phyloP scores from a whole-genome alignment of 1,140 invertebrate species.

The Druon quercuslanigerum region DNA sequence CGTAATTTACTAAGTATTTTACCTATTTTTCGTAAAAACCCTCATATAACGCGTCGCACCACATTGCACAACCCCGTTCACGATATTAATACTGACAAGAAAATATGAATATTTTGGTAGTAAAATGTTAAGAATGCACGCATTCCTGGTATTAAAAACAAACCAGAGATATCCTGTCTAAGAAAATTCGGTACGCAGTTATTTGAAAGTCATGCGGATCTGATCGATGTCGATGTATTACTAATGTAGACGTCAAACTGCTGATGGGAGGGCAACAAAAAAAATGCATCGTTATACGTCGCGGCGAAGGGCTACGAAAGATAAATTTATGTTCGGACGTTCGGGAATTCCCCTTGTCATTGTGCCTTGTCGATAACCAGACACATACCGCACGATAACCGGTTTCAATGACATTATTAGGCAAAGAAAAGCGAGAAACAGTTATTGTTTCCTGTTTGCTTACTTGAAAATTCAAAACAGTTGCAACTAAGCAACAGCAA shows the following conservation, averaged over 20 bases:
- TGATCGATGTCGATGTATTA: conserved; percentile 20
- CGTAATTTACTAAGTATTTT: too few relatives aligned
- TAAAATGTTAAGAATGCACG: too few relatives aligned
- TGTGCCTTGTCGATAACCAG: conserved; percentile 1
- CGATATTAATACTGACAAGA: too few relatives aligned
- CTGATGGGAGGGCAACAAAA: not conserved
- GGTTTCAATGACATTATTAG: too few relatives aligned
- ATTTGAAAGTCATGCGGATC: conserved; percentile 23
- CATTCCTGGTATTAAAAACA: not conserved
- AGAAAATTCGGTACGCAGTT: not conserved
- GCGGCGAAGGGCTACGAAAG: conserved; percentile 18
- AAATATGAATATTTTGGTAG: too few relatives aligned
- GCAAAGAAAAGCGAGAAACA: too few relatives aligned
- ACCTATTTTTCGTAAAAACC: too few relatives aligned
- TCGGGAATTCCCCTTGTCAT: conserved; percentile 1
- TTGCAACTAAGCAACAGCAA: too few relatives aligned
- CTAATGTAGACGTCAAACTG: conserved; percentile 29
- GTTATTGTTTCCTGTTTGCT: too few relatives aligned
- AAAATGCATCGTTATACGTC: not conserved
- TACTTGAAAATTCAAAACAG: too few relatives aligned
- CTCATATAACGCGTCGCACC: too few relatives aligned
- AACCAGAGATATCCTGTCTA: not conserved
- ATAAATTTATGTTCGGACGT: not conserved
- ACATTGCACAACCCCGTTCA: too few relatives aligned
- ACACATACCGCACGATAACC: not conserved